These are phyloP conservation scores for Phaonia tiefii DNA, from an alignment of 2,888 invertebrate species.

Conservation along the genomic window DNA sequence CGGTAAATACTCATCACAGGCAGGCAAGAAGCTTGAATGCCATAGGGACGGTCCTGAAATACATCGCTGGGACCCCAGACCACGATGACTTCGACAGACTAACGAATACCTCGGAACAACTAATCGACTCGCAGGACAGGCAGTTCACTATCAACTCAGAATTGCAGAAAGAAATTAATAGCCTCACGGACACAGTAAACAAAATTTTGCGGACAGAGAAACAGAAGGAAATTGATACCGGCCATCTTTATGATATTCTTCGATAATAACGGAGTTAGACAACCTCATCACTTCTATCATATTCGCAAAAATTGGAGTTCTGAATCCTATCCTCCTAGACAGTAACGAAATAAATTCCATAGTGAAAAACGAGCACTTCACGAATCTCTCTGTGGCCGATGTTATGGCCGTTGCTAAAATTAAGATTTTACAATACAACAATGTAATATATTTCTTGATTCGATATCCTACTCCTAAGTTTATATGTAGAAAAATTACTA, in stretches of 20 bases:
- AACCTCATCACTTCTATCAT: conserved; percentile 54
- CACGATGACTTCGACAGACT: conserved; percentile 44
- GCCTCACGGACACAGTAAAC: conserved; percentile 55
- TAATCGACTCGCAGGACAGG: conserved; percentile 35
- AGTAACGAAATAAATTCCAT: conserved; percentile 20
- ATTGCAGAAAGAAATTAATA: conserved; percentile 49
- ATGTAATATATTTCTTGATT: conserved; percentile 38
- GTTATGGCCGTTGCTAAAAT: conserved; percentile 56
- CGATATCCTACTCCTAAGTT: conserved; percentile 45
- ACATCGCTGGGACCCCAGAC: conserved; percentile 36
- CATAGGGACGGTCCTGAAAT: conserved; percentile 35
- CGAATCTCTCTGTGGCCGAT: conserved; percentile 52
- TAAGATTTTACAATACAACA: conserved; percentile 43
- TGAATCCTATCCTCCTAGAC: conserved; percentile 57
- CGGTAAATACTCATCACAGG: neutral
- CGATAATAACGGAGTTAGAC: conserved; percentile 50
- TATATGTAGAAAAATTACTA: conserved; percentile 38
- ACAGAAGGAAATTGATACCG: conserved; percentile 32
- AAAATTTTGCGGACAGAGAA: conserved; percentile 32
- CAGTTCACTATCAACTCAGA: conserved; percentile 54
- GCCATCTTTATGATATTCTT: conserved; percentile 48
- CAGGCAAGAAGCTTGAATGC: conserved; percentile 29
- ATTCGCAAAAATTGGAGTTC: conserved; percentile 53
- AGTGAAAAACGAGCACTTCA: conserved; percentile 32
- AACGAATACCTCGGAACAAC: conserved; percentile 7